Evolutionary conservation across 1,140 invertebrate genomes (phyloP).

Genomic region (Thrips palmi): DNA sequence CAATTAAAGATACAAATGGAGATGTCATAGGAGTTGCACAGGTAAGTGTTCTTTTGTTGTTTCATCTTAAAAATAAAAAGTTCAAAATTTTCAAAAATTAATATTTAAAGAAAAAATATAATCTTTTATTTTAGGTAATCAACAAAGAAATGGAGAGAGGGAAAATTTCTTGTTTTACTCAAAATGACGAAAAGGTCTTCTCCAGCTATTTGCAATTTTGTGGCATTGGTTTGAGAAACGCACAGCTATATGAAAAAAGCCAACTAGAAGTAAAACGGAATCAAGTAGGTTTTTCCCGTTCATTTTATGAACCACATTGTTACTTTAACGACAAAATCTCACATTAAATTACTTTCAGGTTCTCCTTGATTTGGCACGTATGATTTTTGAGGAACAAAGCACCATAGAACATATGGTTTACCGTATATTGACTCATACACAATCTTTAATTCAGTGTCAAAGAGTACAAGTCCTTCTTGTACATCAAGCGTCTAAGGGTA

Average conservation of each 20-base stretch:
- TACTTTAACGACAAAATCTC: neutral
- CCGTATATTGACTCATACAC: conserved; percentile 84
- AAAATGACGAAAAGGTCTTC: conserved; percentile 81
- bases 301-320: neutral
- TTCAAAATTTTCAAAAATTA: conserved; percentile 8
- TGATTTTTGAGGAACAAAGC: conserved; percentile 94
- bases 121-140: conserved; percentile 49
- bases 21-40: conserved; percentile 91
- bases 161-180: conserved; percentile 57
- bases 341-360: conserved; percentile 33
- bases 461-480: conserved; percentile 75
- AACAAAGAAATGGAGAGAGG: conserved; percentile 80
- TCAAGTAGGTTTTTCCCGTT: conserved; percentile 36
- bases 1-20: conserved; percentile 86
- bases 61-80: neutral
- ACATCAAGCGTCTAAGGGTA: conserved; percentile 73
- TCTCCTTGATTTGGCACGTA: conserved; percentile 75
- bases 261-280: conserved; percentile 87
- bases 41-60: conserved; percentile 23
- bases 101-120: neutral
- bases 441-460: conserved; percentile 84
- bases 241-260: conserved; percentile 84
- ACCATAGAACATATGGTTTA: conserved; percentile 90
- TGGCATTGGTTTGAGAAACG: conserved; percentile 79
- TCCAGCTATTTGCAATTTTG: conserved; percentile 87